Evolutionary conservation across 2,888 invertebrate species (phyloP), one percentile per base, ranked within the genome.

Genomic region (Andricus quercusramuli): DNA sequence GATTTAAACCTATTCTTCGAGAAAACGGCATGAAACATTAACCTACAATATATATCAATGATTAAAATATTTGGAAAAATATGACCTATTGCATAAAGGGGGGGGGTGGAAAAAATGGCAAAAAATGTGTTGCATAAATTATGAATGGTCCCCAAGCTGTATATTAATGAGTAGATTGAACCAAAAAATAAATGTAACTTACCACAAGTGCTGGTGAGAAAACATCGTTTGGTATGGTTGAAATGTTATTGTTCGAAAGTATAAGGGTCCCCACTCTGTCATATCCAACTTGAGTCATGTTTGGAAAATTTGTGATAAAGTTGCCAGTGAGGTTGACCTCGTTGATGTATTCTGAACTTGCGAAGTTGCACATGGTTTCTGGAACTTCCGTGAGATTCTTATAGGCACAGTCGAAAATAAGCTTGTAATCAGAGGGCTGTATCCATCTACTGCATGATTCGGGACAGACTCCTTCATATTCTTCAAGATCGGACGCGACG

Each of bases 371-470:
- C 0, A 94, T 92, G 70, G 91, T 86, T 5, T 85, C 79, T 0
- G 95, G 95, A 1, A 94, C 87, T 41, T 90, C 84, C 0, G 90
- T 93, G 1, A 95, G 87, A 70, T 93, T 93, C 22, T 89, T 90
- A 70, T 93, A 89, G 0, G 94, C 93, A 86, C 96, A 96, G 88
- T 96, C 93, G 0, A 95, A 90, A 6, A 95, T 88, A 5, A 94
- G 88, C 0, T 94, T 91, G 11, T 86, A 86, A 83, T 94, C 94
- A 4, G 85, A 82, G 1, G 93, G 93, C 67, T 94, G 93, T n/a
- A 93, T 92, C 79, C 86, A 89, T 85, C 96, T 96, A 0, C 85
- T 85, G 85, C 96, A 96, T 1, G 90, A 87, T 13, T 88, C 84
- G 0, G 95, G 94, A 83, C 95, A 95, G 1, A 90, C 56, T 81